phyloP scores from a whole-genome alignment of 30 jellyfish, hydroid and myxozoan species.

The Rhopilema esculentum region DNA sequence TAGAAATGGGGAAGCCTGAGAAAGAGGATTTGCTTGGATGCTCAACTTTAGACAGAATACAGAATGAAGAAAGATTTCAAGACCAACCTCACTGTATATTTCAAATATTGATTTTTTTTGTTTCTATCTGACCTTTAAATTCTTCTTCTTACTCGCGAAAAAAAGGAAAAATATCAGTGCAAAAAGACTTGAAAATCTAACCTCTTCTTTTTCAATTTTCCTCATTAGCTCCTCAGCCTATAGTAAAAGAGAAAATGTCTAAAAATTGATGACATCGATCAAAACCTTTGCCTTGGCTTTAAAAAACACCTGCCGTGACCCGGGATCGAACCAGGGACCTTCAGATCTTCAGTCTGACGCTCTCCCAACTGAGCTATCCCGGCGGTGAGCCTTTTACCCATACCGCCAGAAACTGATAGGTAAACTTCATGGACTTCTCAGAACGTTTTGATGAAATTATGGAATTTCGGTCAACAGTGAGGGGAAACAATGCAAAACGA shows the following conservation, averaged over 20 bases:
- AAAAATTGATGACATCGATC: not conserved
- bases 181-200: not conserved
- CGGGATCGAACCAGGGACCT: conserved; percentile 9
- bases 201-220: conserved; percentile 96
- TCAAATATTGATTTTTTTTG: too few relatives aligned
- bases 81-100: too few relatives aligned
- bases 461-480: too few relatives aligned
- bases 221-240: conserved; percentile 98
- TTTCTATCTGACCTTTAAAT: too few relatives aligned
- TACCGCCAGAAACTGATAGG: not conserved
- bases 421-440: too few relatives aligned
- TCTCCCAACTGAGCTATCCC: conserved; percentile 1
- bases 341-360: conserved; percentile 1
- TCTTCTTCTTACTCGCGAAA: too few relatives aligned
- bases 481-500: too few relatives aligned
- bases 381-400: not conserved
- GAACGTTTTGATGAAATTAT: too few relatives aligned
- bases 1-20: too few relatives aligned
- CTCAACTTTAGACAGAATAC: too few relatives aligned
- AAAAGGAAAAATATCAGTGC: not conserved
- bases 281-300: not conserved
- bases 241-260: not conserved
- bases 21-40: too few relatives aligned
- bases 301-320: not conserved
- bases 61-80: too few relatives aligned